Base-by-base conservation (phyloP, 2,113 vertebrate genomes). In the Leucopternis melanops region DNA sequence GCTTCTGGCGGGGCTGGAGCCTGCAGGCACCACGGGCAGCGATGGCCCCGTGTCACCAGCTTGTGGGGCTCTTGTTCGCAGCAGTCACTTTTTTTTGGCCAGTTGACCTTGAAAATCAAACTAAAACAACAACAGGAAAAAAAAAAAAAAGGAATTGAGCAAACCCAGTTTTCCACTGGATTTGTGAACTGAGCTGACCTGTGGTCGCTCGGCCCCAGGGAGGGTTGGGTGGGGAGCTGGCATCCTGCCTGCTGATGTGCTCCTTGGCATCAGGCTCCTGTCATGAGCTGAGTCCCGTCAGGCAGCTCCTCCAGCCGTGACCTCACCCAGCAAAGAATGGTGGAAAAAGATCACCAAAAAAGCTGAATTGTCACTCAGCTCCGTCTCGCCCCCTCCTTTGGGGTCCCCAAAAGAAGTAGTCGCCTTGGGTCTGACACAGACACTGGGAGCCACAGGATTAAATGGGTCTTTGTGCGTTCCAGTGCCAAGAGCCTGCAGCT, bases 151-250 rank as follows among this genome's bases (percentile, higher is more conserved):
- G 6, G 9, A 26, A 29, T 29, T 19, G 61, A 85, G 16, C 19
- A 63, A 47, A 54, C 8, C 3, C 14, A 11, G 2, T 67, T 93
- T 92, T 90, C 42, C 42, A 26, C 3, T 49, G 69, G 59, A n/a
- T 78, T n/a, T 45, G 45, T 52, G 65, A 74, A 59, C 36, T 62
- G 63, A 82, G 23, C 65, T 65, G 86, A 40, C 23, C 58, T 19
- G 14, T 11, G 27, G 17, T 50, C 6, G 0, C 52, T 45, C 0
- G 0, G 69, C 36, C 72, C 13, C 2, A 0, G 36, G n/a, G 58
- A 63, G 50, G 18, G 38, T 14, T n/a, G 61, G 81, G 75, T n/a
- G 75, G 23, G 58, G 67, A 73, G 52, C 44, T 72, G 90, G 58
- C 40, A n/a, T 26, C 58, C 47, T 8, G 49, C 70, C 34, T 4